Evolutionary conservation across 2,888 invertebrate species (phyloP), one percentile per base, ranked within the genome.

Genomic region (Halocaridina rubra): DNA sequence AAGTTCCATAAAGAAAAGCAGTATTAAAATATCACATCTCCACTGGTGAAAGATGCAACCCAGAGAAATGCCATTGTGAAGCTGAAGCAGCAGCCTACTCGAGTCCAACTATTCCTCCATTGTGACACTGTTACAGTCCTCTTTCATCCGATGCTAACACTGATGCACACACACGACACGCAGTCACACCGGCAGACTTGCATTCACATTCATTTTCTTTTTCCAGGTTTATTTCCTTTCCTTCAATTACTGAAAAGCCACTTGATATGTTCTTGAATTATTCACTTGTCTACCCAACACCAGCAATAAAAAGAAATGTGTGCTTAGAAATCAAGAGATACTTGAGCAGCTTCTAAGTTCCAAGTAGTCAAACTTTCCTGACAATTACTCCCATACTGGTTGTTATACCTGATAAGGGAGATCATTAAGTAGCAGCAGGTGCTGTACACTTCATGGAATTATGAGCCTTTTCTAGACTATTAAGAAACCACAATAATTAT

Each of bases 21-120:
- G 81, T 81, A 81, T 81, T 81, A 81, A 81, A 81, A 81, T 75
- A 80, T 80, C 80, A 80, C 80, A 80, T 80, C 80, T 80, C 59
- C 79, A 80, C 79, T 71, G 74, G 81, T 76, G 76, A 75, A 81
- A 75, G 76, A 75, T 76, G 76, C 81, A 76, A 76, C 81, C 75
- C 67, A 75, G 72, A 76, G 81, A 67, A 53, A 64, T 69, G 81
- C 76, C 69, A 75, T 67, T 46, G 67, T 76, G 69, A 69, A 82
- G 76, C 81, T 57, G 64, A 76, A 64, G 77, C 77, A 77, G 76
- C 81, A 77, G 77, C 74, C 76, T 77, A 82, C 81, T 71, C 32
- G 77, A 80, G 80, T 80, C 80, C 80, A 80, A 72, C 72, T 75
- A 19, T 77, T 53, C 76, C 32, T 80, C 80, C 71, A 71, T 64